These are phyloP conservation scores for Dicrostonyx torquatus DNA, from an alignment of 2,797 vertebrate genomes.

Conservation along the genomic window DNA sequence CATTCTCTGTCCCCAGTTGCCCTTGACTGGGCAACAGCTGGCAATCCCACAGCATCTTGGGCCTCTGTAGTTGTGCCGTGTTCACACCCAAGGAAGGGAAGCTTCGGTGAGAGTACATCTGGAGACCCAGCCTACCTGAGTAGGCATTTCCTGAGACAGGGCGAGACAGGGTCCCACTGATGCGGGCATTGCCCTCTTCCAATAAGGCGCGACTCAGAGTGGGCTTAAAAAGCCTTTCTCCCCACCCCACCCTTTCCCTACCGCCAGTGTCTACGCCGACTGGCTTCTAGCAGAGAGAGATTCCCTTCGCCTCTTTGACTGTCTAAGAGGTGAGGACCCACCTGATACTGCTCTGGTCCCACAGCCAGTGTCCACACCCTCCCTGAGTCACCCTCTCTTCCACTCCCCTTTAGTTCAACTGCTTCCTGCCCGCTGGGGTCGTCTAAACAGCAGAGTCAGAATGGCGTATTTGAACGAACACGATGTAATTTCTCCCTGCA, in stretches of 20 bases:
- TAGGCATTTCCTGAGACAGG: not conserved
- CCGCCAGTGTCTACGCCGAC: not conserved
- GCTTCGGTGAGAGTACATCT: not conserved
- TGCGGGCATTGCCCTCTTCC: not conserved
- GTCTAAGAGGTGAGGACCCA: not conserved
- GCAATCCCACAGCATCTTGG: not conserved
- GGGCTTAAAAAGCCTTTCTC: not conserved
- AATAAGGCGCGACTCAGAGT: not conserved
- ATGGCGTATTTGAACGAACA: slow-evolving; percentile 38
- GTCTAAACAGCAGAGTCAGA: slow-evolving; percentile 67
- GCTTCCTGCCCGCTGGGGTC: slow-evolving; percentile 69
- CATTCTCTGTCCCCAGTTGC: not conserved
- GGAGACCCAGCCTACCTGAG: not conserved
- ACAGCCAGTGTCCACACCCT: not conserved
- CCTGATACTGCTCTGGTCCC: not conserved
- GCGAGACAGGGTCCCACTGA: not conserved
- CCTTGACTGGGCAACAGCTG: not conserved
- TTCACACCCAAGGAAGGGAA: not conserved
- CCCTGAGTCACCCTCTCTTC: slow-evolving; percentile 46
- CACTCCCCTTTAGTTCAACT: slow-evolving; percentile 52
- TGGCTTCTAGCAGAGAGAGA: not conserved
- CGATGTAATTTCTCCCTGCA: slow-evolving; percentile 8
- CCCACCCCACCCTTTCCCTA: not conserved
- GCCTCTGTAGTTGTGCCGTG: not conserved
- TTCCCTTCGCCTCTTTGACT: not conserved